These are phyloP conservation scores for Chrysogorgia sp. DNA, from an alignment of 92 coral and sea anemone species.

Conservation along the genomic window DNA sequence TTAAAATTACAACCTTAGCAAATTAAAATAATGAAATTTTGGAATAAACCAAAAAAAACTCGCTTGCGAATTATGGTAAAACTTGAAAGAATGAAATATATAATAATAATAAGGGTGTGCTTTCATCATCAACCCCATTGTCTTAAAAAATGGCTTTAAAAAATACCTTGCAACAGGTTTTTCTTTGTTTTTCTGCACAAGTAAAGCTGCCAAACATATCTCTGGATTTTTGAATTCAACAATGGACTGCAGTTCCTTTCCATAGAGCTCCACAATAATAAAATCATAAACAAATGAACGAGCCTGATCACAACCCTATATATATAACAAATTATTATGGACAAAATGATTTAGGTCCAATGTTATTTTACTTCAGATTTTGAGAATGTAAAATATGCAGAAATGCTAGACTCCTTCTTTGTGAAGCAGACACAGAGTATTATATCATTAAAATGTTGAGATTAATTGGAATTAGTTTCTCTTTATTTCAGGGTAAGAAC, in stretches of 20 bases:
- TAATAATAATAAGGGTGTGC: too few species aligned
- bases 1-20: background rate
- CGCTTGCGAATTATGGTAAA: too few species aligned
- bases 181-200: constrained; percentile 65
- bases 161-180: constrained; percentile 80
- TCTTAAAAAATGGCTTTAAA: background rate
- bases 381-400: background rate
- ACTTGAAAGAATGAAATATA: too few species aligned
- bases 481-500: too few species aligned
- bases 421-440: too few species aligned
- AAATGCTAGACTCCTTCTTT: background rate
- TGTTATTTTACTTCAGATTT: background rate
- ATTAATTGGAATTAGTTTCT: too few species aligned
- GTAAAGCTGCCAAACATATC: constrained; percentile 60
- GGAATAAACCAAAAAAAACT: too few species aligned
- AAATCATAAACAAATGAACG: constrained; percentile 83
- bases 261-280: constrained; percentile 73
- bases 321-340: background rate
- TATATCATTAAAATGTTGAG: too few species aligned
- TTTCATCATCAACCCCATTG: background rate
- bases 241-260: constrained; percentile 69
- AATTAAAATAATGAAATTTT: too few species aligned
- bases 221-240: constrained; percentile 75
- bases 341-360: background rate
- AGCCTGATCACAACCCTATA: constrained; percentile 79